Evolutionary conservation across 2,113 vertebrate species (phyloP).

Genomic region (Antidorcas marsupialis): DNA sequence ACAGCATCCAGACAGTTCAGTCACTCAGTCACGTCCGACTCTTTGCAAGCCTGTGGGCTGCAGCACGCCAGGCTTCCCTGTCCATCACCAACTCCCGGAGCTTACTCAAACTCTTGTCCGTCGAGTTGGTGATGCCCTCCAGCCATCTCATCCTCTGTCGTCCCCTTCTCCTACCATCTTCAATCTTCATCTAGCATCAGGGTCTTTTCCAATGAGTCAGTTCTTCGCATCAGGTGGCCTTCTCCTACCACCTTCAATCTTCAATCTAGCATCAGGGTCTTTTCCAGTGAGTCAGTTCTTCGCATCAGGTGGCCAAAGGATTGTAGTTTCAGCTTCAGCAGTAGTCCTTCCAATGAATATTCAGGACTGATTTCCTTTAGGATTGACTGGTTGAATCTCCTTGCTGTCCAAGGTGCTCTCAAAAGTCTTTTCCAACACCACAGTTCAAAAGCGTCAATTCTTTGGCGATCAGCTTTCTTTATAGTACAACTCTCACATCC

Average conservation of each 20-base stretch:
- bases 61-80: not conserved
- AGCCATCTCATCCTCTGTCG: not conserved
- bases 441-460: not conserved
- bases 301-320: not conserved
- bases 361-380: not conserved
- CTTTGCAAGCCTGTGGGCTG: not conserved
- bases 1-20: not conserved
- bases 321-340: not conserved
- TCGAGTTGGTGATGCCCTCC: not conserved
- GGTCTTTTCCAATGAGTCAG: rapidly evolving
- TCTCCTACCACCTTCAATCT: not conserved
- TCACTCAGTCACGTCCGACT: not conserved
- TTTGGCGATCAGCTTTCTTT: not conserved
- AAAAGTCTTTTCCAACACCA: not conserved
- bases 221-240: not conserved
- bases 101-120: not conserved
- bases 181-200: not conserved
- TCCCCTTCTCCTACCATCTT: not conserved
- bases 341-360: not conserved
- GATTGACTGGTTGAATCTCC: not conserved
- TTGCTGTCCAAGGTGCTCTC: not conserved
- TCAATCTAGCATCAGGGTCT: not conserved
- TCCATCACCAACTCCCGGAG: not conserved
- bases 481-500: not conserved
- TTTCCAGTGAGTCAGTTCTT: rapidly evolving